Evolutionary conservation across 2,113 vertebrate species (phyloP).

Genomic region (Theristicus caerulescens): DNA sequence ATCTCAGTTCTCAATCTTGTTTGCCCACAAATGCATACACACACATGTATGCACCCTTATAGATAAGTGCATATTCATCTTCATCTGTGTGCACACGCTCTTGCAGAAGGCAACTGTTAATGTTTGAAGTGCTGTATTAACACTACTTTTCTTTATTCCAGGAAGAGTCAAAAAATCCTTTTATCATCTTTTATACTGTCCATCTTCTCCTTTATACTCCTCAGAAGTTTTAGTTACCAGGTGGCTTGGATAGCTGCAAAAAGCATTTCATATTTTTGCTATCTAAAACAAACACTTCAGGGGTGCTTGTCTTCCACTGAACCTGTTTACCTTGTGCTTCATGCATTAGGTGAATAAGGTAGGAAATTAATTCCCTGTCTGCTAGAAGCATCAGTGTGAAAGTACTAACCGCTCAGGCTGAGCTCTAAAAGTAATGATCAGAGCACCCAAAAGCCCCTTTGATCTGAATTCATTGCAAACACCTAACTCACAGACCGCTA

Average conservation of each 20-base stretch:
- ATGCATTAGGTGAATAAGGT: not conserved
- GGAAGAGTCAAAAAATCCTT: not conserved
- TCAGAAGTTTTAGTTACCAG: not conserved
- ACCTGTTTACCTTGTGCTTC: constrained; percentile 55
- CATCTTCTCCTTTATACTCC: not conserved
- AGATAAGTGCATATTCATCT: not conserved
- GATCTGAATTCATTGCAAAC: constrained; percentile 62
- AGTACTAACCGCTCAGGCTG: constrained; percentile 3
- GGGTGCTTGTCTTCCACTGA: not conserved
- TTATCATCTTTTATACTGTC: not conserved
- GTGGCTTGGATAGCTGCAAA: not conserved
- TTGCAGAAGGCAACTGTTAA: not conserved
- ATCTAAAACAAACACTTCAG: not conserved
- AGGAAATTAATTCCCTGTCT: constrained; percentile 38
- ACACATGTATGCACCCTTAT: not conserved
- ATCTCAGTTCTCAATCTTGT: not conserved
- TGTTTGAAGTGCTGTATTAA: not conserved
- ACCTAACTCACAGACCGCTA: constrained; percentile 17
- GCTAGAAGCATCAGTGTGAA: constrained; percentile 36
- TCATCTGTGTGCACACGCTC: not conserved
- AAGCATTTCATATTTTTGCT: not conserved
- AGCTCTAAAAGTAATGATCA: constrained; percentile 55
- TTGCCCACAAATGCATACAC: not conserved
- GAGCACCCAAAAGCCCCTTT: constrained; percentile 41
- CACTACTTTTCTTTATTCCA: not conserved